Evolutionary conservation across 2,113 vertebrate species (phyloP).

Genomic region (Trichechus manatus): DNA sequence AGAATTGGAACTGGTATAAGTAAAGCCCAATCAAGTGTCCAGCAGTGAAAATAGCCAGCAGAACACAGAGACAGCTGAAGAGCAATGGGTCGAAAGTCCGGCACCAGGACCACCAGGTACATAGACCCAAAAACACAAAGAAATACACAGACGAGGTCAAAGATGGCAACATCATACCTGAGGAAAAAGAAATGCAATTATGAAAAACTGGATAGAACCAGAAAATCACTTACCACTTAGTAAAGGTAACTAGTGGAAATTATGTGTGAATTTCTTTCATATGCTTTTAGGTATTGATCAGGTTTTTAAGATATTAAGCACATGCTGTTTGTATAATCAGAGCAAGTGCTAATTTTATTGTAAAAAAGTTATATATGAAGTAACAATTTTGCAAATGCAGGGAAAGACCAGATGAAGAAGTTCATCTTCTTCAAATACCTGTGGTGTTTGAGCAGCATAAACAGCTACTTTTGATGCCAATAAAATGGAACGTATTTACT

Average conservation of each 20-base stretch:
- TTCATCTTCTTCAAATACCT: background rate
- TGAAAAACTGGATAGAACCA: background rate
- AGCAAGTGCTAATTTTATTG: background rate
- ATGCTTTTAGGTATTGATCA: background rate
- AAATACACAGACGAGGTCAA: slow-evolving; percentile 98
- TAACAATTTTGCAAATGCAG: background rate
- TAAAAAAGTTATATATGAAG: background rate
- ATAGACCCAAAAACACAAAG: slow-evolving; percentile 96
- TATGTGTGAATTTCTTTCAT: background rate
- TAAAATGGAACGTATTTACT: background rate
- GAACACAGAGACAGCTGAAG: slow-evolving; percentile 98
- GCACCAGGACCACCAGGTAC: slow-evolving; percentile 99
- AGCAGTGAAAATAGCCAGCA: slow-evolving; percentile 98
- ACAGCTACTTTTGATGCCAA: background rate
- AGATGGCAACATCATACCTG: slow-evolving; percentile 98
- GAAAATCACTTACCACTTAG: background rate
- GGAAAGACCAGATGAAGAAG: background rate
- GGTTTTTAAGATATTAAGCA: background rate
- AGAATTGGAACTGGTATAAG: slow-evolving; percentile 98
- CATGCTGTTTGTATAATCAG: background rate
- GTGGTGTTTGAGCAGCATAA: background rate
- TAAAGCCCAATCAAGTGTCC: slow-evolving; percentile 98
- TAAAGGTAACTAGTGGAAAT: background rate
- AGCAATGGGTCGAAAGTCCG: slow-evolving; percentile 95
- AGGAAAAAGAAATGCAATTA: background rate